phyloP scores from a whole-genome alignment of 2,797 vertebrate genomes.

The Manis pentadactyla region DNA sequence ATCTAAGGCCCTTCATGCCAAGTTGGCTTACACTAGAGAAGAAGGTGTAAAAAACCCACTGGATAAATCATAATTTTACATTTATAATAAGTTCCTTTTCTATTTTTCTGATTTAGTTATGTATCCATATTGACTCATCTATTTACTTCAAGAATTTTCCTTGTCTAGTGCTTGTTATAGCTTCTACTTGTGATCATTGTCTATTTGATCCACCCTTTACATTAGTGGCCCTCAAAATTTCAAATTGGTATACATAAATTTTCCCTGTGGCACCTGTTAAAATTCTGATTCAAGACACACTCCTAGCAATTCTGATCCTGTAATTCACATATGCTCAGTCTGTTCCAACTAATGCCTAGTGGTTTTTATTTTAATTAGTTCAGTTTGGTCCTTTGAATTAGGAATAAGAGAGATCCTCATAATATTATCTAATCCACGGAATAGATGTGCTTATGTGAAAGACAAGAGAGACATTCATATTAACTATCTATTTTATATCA shows the following conservation, averaged over 20 bases:
- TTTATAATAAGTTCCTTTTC: not conserved
- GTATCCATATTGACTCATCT: not conserved
- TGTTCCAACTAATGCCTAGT: not conserved
- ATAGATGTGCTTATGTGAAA: not conserved
- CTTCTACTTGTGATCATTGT: not conserved
- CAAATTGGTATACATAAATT: not conserved
- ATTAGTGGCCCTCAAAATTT: not conserved
- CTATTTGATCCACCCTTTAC: not conserved
- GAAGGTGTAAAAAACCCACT: not conserved
- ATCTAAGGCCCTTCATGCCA: not conserved
- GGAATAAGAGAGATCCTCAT: not conserved
- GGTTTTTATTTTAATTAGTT: not conserved
- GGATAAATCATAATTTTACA: not conserved
- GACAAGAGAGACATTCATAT: not conserved
- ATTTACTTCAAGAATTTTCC: not conserved
- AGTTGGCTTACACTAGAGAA: not conserved
- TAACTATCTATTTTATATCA: not conserved
- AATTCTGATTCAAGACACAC: not conserved
- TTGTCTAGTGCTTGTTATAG: not conserved
- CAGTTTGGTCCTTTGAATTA: not conserved
- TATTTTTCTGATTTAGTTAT: not conserved
- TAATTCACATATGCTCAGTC: not conserved
- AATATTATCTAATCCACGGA: not conserved
- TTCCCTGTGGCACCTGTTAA: not conserved
- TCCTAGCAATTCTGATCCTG: not conserved